Conservation (phyloP, 2,888 invertebrate species). For the Lithodes maja region DNA sequence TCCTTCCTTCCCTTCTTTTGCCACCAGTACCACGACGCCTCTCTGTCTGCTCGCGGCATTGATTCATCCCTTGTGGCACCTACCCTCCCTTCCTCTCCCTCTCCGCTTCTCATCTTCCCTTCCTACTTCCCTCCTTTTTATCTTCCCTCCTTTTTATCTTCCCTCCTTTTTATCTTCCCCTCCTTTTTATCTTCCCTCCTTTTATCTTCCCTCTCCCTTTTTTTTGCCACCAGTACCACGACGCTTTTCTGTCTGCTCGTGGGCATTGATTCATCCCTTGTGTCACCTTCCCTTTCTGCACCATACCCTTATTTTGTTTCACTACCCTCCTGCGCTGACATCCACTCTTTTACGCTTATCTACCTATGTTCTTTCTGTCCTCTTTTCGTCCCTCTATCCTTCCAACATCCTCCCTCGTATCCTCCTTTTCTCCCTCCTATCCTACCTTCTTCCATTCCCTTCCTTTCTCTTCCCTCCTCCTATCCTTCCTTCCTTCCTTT, state of each 20-base stretch:
- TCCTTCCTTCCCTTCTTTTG: slow-evolving; percentile 4
- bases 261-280: not conserved
- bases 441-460: too few species aligned
- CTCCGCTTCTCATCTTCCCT: not conserved
- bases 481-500: too few species aligned
- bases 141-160: too few species aligned
- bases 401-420: not conserved
- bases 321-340: too few species aligned
- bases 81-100: not conserved
- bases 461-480: not conserved
- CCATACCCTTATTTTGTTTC: not conserved
- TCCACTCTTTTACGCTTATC: too few species aligned
- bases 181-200: slow-evolving; percentile 1
- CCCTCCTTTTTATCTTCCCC: not conserved
- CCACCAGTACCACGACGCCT: not conserved
- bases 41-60: not conserved
- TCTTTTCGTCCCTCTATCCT: not conserved
- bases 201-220: not conserved
- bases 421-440: not conserved
- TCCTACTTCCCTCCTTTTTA: too few species aligned
- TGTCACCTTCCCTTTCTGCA: not conserved
- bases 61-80: not conserved
- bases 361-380: too few species aligned
- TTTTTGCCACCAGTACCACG: slow-evolving; percentile 10
- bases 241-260: not conserved